A percentile compares a stretch with the other conserved stretches of the same genome.
Evolutionary conservation across 2,797 vertebrate species (phyloP).

Genomic region (Halcyon smyrnensis): DNA sequence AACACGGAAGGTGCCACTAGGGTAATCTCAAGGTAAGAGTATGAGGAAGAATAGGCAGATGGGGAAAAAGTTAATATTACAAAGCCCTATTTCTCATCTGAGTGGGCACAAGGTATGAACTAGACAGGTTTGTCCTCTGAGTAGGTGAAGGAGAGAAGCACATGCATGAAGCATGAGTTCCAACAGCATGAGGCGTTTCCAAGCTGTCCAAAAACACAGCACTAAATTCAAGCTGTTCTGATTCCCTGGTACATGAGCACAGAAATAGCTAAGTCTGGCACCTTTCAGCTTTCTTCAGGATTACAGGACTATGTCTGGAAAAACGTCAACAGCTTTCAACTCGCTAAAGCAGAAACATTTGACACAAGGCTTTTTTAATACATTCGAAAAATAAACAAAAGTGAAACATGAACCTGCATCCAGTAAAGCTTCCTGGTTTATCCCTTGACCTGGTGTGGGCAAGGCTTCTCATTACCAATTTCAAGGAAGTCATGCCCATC

Average conservation of each 20-base stretch:
- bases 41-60: neutral
- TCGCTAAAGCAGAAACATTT: slow-evolving; percentile 34
- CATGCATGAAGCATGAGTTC: neutral
- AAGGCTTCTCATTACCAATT: neutral
- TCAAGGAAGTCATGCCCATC: neutral
- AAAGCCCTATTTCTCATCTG: neutral
- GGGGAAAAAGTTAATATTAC: neutral
- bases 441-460: neutral
- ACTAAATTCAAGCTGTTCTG: slow-evolving; percentile 45
- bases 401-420: neutral
- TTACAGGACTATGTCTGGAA: neutral
- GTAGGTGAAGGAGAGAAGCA: neutral
- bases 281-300: slow-evolving; percentile 30
- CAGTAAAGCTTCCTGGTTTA: neutral
- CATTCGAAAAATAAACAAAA: slow-evolving; percentile 23
- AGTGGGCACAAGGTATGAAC: neutral
- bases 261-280: slow-evolving; percentile 58
- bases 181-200: neutral
- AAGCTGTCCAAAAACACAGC: slow-evolving; percentile 17
- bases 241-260: slow-evolving; percentile 23
- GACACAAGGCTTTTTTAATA: neutral
- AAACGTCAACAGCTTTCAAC: slow-evolving; percentile 36
- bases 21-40: neutral
- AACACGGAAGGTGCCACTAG: neutral
- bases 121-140: slow-evolving; percentile 3